A percentile compares a stretch with the other conserved stretches of the same genome.
phyloP scores from a whole-genome alignment of 2,888 invertebrate genomes.

The Baccha elongata region DNA sequence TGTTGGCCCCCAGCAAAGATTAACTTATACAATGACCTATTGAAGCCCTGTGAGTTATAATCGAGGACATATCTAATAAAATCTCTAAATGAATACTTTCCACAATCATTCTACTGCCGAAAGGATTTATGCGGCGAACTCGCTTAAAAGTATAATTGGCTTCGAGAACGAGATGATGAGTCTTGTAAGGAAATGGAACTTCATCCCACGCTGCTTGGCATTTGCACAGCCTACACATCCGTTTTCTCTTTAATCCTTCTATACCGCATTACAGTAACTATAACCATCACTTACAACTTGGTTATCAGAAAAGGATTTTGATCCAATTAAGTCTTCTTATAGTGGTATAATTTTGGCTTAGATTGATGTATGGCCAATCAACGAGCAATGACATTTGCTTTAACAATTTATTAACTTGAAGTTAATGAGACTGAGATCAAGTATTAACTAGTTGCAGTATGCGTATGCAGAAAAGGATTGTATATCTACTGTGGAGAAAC shows the following conservation, averaged over 20 bases:
- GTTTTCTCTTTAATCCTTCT: conserved; percentile 33
- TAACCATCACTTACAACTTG: conserved; percentile 19
- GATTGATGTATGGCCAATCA: conserved; percentile 28
- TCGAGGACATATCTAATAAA: conserved; percentile 52
- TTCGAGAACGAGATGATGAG: conserved; percentile 8
- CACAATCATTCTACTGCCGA: conserved; percentile 32
- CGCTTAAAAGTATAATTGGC: conserved; percentile 49
- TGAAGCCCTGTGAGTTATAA: conserved; percentile 50
- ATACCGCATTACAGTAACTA: conserved; percentile 36
- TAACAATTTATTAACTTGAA: conserved; percentile 47
- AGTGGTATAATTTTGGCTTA: conserved; percentile 4
- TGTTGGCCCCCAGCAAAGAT: not conserved
- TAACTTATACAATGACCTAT: conserved; percentile 56
- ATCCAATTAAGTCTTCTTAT: conserved; percentile 56
- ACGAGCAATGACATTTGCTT: conserved; percentile 43
- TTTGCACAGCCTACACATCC: conserved; percentile 34
- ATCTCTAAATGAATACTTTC: conserved; percentile 53
- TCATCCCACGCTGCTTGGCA: conserved; percentile 47
- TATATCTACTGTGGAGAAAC: too few relatives aligned
- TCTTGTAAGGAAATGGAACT: conserved; percentile 15
- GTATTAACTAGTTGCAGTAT: conserved; percentile 17
- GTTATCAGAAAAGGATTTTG: conserved; percentile 50
- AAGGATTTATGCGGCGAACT: conserved; percentile 52
- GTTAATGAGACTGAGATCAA: conserved; percentile 28
- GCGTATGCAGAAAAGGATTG: not conserved